These are phyloP conservation scores for Catocala sponsa DNA, from an alignment of 2,888 invertebrate species.

Conservation along the genomic window DNA sequence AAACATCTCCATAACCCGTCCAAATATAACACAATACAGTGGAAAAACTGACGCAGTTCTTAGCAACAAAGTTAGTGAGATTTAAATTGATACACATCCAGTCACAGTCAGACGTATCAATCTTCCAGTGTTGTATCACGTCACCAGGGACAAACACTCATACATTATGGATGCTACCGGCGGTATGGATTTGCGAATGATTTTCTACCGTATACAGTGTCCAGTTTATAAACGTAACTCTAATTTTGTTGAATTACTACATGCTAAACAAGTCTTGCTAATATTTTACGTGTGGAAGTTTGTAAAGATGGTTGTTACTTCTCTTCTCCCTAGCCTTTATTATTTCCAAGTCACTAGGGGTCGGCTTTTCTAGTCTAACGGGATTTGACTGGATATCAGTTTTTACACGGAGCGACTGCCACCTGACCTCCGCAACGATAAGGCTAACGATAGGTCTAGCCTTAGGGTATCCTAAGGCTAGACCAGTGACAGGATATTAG, in stretches of 20 bases:
- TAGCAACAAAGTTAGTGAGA: slow-evolving; percentile 14
- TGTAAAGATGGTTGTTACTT: no score
- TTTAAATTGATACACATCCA: slow-evolving; percentile 30
- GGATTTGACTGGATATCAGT: no score
- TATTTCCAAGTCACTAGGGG: no score
- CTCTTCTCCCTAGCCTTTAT: no score
- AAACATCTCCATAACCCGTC: slow-evolving; percentile 28
- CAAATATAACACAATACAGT: neutral
- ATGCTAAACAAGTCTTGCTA: no score
- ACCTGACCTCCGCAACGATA: no score
- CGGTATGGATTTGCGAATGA: slow-evolving; percentile 34
- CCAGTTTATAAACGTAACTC: slow-evolving; percentile 16
- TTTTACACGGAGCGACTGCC: no score
- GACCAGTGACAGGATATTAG: no score
- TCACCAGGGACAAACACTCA: slow-evolving; percentile 56
- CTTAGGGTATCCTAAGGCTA: no score
- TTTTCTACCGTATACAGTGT: slow-evolving; percentile 23
- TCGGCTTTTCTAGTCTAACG: no score
- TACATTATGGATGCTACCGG: slow-evolving; percentile 59
- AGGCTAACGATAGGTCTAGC: no score
- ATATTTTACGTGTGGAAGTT: no score
- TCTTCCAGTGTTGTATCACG: slow-evolving; percentile 45
- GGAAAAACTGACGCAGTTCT: slow-evolving; percentile 6
- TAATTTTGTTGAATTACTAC: neutral
- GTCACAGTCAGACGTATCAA: slow-evolving; percentile 45